Evolutionary conservation across 2,797 vertebrate genomes (phyloP).

Genomic region (Urosaurus nigricauda): DNA sequence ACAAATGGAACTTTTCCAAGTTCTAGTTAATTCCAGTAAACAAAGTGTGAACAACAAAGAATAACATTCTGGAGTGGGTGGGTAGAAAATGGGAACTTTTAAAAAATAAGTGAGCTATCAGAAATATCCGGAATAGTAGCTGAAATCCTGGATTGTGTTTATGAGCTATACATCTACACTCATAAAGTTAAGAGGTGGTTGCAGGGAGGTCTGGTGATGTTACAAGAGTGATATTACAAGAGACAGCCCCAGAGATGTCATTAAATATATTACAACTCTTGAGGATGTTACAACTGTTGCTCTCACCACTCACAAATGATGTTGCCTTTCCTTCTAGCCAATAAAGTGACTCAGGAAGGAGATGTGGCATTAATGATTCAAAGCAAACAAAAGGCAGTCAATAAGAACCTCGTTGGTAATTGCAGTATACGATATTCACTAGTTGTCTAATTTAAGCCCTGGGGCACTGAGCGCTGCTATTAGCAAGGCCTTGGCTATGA

Average conservation of each 20-base stretch:
- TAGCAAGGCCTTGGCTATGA: constrained; percentile 22
- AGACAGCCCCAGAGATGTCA: too few relatives aligned
- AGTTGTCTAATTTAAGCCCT: constrained; percentile 25
- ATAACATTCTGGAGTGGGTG: not conserved
- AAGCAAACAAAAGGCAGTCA: constrained; percentile 60
- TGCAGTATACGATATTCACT: constrained; percentile 58
- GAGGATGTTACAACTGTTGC: not conserved
- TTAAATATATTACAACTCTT: too few relatives aligned
- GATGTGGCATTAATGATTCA: constrained; percentile 61
- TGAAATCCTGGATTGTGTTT: too few relatives aligned
- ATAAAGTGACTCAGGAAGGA: constrained; percentile 56
- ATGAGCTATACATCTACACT: too few relatives aligned
- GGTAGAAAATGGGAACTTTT: too few relatives aligned
- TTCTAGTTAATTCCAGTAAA: not conserved
- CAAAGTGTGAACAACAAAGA: not conserved
- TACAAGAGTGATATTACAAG: too few relatives aligned
- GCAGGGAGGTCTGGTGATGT: too few relatives aligned
- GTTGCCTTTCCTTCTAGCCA: constrained; percentile 37
- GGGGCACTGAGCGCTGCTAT: constrained; percentile 34
- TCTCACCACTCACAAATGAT: constrained; percentile 19
- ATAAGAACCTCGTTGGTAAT: constrained; percentile 61
- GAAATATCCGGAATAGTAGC: too few relatives aligned
- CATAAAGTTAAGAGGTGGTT: too few relatives aligned
- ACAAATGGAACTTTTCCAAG: not conserved
- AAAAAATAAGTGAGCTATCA: not conserved